Evolutionary conservation across 2,113 vertebrate species (phyloP), one percentile per base, ranked within the genome.

Genomic region (Buteo buteo): DNA sequence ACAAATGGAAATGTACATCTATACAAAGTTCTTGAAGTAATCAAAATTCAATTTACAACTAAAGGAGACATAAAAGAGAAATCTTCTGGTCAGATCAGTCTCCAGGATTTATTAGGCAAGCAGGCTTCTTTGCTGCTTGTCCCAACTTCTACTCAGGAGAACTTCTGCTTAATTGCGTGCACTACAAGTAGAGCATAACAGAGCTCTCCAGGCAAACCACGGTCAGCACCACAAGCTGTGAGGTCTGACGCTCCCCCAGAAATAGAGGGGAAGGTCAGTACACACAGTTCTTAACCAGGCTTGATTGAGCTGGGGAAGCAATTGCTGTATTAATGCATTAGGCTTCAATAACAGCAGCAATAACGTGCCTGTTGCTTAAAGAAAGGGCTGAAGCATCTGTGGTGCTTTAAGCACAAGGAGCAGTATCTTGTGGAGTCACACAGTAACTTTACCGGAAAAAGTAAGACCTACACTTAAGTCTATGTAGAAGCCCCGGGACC

Each of bases 11-110:
- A 83, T 29, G 19, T 49, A 65, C 17, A 90, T 42, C 65, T 90
- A 52, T 16, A 79, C 40, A 76, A 92, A 88, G n/a, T 55, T 59
- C 84, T 89, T 91, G 65, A 93, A 90, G 49, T 50, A 69, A 89
- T 79, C 61, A 90, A 96, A 94, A 71, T 45, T 55, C 18, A 61
- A 79, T 87, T 86, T 66, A 67, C 55, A 85, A 57, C 61, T 54
- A 44, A 58, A 85, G 34, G n/a, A 66, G 28, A 76, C 18, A 38
- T 52, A 44, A 67, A 82, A 36, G 8, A 79, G 38, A 81, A 15
- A 34, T 1, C 19, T 84, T 64, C 54, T 55, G 42, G 42, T 24
- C 31, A 82, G 36, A 50, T 28, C 3, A 3, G 25, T 40, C 38
- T 80, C 44, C 18, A 47, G 24, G 28, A 86, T 49, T 74, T 81